Evolutionary conservation across 2,888 invertebrate genomes (phyloP).

Genomic region (Platypus cylindrus): DNA sequence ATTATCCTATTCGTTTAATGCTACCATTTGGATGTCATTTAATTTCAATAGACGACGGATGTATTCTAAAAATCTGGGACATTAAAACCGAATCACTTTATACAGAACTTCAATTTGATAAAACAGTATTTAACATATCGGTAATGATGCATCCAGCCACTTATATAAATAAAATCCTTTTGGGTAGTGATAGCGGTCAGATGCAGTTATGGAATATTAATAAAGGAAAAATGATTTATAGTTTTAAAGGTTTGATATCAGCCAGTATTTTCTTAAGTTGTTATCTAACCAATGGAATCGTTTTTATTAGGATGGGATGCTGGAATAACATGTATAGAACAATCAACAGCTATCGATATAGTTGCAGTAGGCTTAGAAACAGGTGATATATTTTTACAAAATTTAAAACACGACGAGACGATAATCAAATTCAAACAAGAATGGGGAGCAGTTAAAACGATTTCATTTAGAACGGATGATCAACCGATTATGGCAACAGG

Average conservation of each 20-base stretch:
- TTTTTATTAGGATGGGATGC: constrained; percentile 55
- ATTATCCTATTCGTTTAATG: constrained; percentile 56
- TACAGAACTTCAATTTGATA: constrained; percentile 55
- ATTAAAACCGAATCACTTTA: constrained; percentile 59
- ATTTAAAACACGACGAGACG: constrained; percentile 72
- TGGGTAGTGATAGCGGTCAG: constrained; percentile 75
- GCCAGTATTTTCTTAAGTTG: too few relatives aligned
- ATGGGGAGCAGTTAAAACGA: constrained; percentile 74
- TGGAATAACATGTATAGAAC: constrained; percentile 60
- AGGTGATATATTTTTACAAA: constrained; percentile 76
- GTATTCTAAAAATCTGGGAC: constrained; percentile 72
- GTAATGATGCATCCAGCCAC: constrained; percentile 85
- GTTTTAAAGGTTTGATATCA: constrained; percentile 58
- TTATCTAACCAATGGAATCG: too few relatives aligned
- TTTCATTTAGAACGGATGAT: constrained; percentile 81
- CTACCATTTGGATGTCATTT: constrained; percentile 80
- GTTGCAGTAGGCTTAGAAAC: constrained; percentile 74
- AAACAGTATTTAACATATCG: constrained; percentile 61
- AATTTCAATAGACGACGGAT: constrained; percentile 70
- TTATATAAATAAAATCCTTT: constrained; percentile 84
- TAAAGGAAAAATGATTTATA: constrained; percentile 59
- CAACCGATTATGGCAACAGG: constrained; percentile 78
- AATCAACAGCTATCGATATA: constrained; percentile 88
- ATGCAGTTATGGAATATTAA: constrained; percentile 87
- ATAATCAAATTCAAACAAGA: constrained; percentile 81